Percentiles rank a stretch among this genome's conserved stretches.
phyloP scores from a whole-genome alignment of 1,140 invertebrate species.

The Ostrea edulis region DNA sequence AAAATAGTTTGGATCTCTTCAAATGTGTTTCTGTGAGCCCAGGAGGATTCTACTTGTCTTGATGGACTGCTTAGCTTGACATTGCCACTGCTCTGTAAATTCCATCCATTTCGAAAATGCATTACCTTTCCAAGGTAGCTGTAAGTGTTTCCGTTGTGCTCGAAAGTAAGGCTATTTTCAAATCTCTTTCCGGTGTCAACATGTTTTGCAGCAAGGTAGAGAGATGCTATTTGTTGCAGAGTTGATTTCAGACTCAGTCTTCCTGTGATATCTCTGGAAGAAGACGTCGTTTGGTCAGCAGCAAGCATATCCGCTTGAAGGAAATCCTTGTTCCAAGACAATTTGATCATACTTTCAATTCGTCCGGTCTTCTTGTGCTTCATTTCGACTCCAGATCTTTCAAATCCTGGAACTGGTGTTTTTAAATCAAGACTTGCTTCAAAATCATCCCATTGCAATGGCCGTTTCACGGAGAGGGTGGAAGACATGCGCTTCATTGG shows the following conservation, averaged over 20 bases:
- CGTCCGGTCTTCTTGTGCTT: conserved; percentile 2
- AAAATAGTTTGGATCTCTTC: neutral
- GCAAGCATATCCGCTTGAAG: conserved; percentile 45
- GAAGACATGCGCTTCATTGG: conserved; percentile 48
- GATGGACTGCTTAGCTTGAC: neutral
- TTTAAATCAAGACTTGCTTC: conserved; percentile 44
- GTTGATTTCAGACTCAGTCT: conserved; percentile 37
- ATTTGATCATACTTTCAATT: conserved; percentile 33
- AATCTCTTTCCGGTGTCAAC: conserved; percentile 15
- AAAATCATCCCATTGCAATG: conserved; percentile 22
- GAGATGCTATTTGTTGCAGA: neutral
- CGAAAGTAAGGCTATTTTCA: conserved; percentile 18
- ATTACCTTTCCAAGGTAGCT: conserved; percentile 37
- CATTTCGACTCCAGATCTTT: conserved; percentile 40
- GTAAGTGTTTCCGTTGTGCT: conserved; percentile 43
- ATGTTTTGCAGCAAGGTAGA: conserved; percentile 29
- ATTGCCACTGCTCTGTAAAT: conserved; percentile 43
- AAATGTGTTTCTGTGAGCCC: conserved; percentile 45
- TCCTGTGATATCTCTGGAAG: neutral
- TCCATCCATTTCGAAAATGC: conserved; percentile 39
- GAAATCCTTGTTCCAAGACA: conserved; percentile 22
- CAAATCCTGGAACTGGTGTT: conserved; percentile 42
- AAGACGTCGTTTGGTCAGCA: neutral
- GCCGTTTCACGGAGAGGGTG: conserved; percentile 26
- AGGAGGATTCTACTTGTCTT: conserved; percentile 12